phyloP scores from a whole-genome alignment of 2,888 invertebrate species.

The Hyposoter didymator region DNA sequence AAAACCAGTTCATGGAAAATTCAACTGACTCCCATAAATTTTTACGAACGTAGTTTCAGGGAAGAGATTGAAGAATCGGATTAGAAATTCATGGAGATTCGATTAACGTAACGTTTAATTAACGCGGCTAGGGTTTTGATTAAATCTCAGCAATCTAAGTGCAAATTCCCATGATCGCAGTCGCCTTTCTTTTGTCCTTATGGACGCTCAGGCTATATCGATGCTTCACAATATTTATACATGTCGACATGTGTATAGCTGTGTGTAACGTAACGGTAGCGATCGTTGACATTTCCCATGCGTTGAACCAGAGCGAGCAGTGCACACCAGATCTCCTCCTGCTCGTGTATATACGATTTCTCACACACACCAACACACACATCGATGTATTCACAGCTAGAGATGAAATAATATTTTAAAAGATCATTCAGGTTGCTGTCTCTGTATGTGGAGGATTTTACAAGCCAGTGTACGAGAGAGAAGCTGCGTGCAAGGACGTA shows the following conservation, averaged over 20 bases:
- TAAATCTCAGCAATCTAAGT: background rate
- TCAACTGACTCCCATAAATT: background rate
- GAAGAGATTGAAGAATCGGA: background rate
- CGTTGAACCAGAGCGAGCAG: slow-evolving; percentile 53
- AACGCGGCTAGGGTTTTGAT: background rate
- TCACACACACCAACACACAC: background rate
- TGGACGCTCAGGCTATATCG: background rate
- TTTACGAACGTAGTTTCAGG: background rate
- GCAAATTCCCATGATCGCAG: slow-evolving; percentile 13
- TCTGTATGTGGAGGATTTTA: background rate
- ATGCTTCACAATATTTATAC: slow-evolving; percentile 15
- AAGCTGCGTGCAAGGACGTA: slow-evolving; percentile 61
- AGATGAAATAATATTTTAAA: background rate
- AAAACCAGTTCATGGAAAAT: background rate
- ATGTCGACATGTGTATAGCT: slow-evolving; percentile 4
- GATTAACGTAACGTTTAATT: slow-evolving; percentile 4
- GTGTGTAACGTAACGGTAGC: slow-evolving; percentile 57
- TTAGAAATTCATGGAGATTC: background rate
- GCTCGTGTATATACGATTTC: background rate
- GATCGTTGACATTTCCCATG: slow-evolving; percentile 67
- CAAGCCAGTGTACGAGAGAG: slow-evolving; percentile 25
- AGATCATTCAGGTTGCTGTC: background rate
- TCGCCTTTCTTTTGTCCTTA: slow-evolving; percentile 8
- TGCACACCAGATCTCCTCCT: slow-evolving; percentile 38
- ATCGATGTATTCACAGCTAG: background rate